Conservation (phyloP, 2,113 vertebrate species). For the Meles meles region DNA sequence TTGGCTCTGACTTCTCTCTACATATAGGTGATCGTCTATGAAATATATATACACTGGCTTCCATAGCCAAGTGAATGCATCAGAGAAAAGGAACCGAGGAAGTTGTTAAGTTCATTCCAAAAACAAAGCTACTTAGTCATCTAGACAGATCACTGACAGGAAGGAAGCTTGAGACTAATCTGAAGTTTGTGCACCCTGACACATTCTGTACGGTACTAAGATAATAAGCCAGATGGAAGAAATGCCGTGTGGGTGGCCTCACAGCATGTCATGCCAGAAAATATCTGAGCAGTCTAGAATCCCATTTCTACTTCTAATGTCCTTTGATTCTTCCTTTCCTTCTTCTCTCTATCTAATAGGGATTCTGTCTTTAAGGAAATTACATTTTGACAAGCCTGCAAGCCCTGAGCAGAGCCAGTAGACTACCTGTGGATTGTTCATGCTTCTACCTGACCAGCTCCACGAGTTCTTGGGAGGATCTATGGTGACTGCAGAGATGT, state of each 20-base stretch:
- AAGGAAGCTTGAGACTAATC: background rate
- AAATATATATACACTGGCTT: background rate
- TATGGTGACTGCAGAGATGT: background rate
- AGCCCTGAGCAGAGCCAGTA: background rate
- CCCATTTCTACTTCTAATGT: background rate
- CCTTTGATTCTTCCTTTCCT: background rate
- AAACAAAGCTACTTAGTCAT: background rate
- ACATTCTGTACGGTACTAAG: background rate
- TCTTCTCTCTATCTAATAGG: no score
- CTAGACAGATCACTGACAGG: background rate
- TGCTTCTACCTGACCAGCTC: background rate
- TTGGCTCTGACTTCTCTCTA: background rate
- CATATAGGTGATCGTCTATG: background rate
- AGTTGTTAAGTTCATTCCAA: background rate
- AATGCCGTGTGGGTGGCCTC: background rate
- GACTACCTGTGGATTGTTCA: fast-evolving
- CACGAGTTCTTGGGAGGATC: no score
- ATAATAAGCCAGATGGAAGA: background rate
- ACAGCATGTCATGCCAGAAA: background rate
- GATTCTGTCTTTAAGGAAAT: background rate
- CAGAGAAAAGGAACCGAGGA: background rate
- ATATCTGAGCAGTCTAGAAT: background rate
- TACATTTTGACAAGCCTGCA: no score
- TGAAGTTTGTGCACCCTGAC: background rate
- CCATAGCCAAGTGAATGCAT: background rate